These are phyloP conservation scores for Ataeniobius toweri DNA, from an alignment of 2,797 vertebrate species.

Conservation along the genomic window DNA sequence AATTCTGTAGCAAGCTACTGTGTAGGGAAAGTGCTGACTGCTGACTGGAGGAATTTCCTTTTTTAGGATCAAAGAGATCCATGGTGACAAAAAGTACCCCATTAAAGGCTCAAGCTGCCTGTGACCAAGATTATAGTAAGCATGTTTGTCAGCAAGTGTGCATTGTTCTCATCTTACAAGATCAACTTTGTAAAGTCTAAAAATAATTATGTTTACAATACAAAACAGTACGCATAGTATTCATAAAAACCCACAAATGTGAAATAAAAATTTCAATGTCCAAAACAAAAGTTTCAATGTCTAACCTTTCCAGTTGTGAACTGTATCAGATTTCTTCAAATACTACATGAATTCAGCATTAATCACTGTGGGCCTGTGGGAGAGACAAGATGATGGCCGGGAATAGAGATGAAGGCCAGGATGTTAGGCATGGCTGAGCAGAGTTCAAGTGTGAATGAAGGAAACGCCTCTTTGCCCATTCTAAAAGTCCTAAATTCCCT, in stretches of 20 bases:
- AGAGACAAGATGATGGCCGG: slow-evolving; percentile 60
- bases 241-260: not conserved
- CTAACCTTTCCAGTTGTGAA: slow-evolving; percentile 65
- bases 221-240: slow-evolving; percentile 15
- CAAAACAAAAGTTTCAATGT: slow-evolving; percentile 55
- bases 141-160: slow-evolving; percentile 59
- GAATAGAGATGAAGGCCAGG: slow-evolving; percentile 62
- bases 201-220: slow-evolving; percentile 1
- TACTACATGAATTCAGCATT: slow-evolving; percentile 73
- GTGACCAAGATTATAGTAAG: slow-evolving; percentile 68
- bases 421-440: slow-evolving; percentile 82
- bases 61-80: slow-evolving; percentile 70
- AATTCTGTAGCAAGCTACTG: slow-evolving; percentile 70
- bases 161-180: slow-evolving; percentile 28
- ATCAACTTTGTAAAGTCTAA: slow-evolving; percentile 38
- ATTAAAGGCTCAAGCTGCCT: slow-evolving; percentile 69
- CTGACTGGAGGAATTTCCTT: slow-evolving; percentile 66
- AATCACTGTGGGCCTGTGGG: slow-evolving; percentile 70
- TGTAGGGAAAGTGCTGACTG: slow-evolving; percentile 72
- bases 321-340: slow-evolving; percentile 62
- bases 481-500: slow-evolving; percentile 63
- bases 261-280: slow-evolving; percentile 36
- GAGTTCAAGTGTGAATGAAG: slow-evolving; percentile 80
- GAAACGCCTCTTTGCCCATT: slow-evolving; percentile 78
- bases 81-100: slow-evolving; percentile 68